Evolutionary conservation across 1,140 invertebrate species (phyloP).

Genomic region (Stegodyphus mimosarum): DNA sequence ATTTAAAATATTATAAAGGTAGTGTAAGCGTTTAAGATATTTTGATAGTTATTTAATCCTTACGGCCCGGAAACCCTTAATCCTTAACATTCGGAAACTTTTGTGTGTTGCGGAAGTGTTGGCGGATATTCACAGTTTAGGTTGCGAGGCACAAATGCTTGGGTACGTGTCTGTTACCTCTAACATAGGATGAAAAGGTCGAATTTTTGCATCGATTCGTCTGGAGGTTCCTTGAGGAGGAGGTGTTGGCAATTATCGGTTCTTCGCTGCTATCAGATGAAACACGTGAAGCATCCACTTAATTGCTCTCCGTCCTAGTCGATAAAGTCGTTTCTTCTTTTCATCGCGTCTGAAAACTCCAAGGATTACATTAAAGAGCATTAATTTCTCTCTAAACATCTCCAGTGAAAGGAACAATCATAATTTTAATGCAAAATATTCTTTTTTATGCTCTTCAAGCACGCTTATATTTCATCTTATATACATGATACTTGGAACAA

Average conservation of each 20-base stretch:
- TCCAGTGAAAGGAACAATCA: conserved; percentile 19
- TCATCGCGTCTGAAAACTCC: conserved; percentile 1
- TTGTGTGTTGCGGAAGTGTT: no score
- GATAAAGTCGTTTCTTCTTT: conserved; percentile 29
- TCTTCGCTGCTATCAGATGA: conserved; percentile 34
- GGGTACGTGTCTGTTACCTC: no score
- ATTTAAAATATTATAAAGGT: no score
- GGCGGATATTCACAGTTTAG: no score
- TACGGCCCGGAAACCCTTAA: no score
- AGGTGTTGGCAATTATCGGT: conserved; percentile 47
- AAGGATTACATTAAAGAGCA: conserved; percentile 23
- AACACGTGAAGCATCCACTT: conserved; percentile 23
- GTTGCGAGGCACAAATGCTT: no score
- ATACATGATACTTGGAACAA: no score
- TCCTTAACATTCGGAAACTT: no score
- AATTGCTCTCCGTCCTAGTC: conserved; percentile 26
- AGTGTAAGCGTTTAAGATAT: no score
- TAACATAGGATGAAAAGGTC: conserved; percentile 4
- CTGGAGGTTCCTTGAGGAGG: conserved; percentile 8
- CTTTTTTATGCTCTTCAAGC: background rate
- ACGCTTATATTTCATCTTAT: no score
- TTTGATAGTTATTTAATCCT: no score
- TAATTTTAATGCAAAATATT: conserved; percentile 5
- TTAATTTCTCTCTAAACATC: conserved; percentile 23
- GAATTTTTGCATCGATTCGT: conserved; percentile 29